These are phyloP conservation scores for Dreissena rostriformis DNA, from an alignment of 1,140 invertebrate species.

Conservation along the genomic window DNA sequence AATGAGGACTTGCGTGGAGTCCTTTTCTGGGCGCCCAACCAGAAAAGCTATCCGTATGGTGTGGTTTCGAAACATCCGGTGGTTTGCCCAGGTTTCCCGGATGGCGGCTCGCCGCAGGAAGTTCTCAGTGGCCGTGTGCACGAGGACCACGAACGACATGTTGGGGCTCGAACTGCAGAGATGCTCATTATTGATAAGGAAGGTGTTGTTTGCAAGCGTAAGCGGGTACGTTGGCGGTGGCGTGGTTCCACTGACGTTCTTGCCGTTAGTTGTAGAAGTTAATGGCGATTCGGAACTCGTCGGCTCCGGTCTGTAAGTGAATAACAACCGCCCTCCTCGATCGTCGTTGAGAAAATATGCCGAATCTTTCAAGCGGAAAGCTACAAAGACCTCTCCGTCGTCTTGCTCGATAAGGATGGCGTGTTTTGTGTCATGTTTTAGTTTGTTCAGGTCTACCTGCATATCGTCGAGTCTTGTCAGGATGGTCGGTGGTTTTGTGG, in stretches of 20 bases:
- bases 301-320: no score
- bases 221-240: constrained; percentile 54
- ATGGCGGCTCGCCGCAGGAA: constrained; percentile 58
- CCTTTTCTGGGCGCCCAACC: no score
- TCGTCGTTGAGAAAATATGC: background rate
- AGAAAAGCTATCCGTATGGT: constrained; percentile 65
- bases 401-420: background rate
- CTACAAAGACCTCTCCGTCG: no score
- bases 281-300: background rate
- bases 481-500: constrained; percentile 8
- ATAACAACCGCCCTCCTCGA: background rate
- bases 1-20: no score
- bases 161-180: constrained; percentile 38
- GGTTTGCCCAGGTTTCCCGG: constrained; percentile 76
- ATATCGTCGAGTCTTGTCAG: constrained; percentile 17
- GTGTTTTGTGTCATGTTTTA: constrained; percentile 24
- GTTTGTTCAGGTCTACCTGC: constrained; percentile 2
- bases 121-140: no score
- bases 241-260: background rate
- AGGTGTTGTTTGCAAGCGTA: no score
- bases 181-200: constrained; percentile 41
- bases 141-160: no score
- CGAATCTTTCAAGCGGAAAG: background rate
- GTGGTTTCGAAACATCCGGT: constrained; percentile 29
- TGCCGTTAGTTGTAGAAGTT: no score